Evolutionary conservation across 2,113 vertebrate genomes (phyloP), one percentile per base, ranked within the genome.

Genomic region (Panthera uncia): DNA sequence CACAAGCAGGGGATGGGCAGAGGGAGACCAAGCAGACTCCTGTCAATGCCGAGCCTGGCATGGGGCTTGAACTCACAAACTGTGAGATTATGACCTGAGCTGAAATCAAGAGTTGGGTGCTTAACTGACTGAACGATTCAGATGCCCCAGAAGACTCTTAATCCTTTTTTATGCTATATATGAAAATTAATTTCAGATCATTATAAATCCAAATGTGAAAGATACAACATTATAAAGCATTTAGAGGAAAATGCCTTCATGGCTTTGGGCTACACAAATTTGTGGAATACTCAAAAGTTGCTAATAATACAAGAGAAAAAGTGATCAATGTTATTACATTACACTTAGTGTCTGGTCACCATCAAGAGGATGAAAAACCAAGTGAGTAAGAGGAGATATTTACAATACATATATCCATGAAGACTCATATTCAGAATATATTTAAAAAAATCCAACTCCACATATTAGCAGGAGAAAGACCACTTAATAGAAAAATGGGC

Each of bases 131-230:
- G 57, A 61, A 8, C 57, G 7, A 61, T 21, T 7, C 21, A 61
- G 2, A 21, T 61, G 21, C 57, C 21, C 57, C 19, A 3, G 10
- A 79, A 94, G 33, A 95, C 87, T 73, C n/a, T 81, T 63, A 27
- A 68, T 68, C 9, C 31, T 55, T 83, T 74, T 82, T 89, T 68
- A 93, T 4, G 31, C 16, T 33, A 71, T 21, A 48, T 48, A n/a
- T 68, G n/a, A 81, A 92, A 65, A 52, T 63, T 89, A 87, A n/a
- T 71, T 82, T 83, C 36, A 96, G 66, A 73, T 65, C 65, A 95
- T 55, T 92, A 87, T 14, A 92, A 73, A 41, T 16, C 21, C n/a
- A 63, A 88, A 74, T 36, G 66, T 82, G 84, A 33, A 92, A 86
- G 79, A 63, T 38, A 21, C 61, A 91, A 71, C 7, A 63, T 23